phyloP scores from a whole-genome alignment of 2,888 invertebrate genomes.

The Lumbricus terrestris region DNA sequence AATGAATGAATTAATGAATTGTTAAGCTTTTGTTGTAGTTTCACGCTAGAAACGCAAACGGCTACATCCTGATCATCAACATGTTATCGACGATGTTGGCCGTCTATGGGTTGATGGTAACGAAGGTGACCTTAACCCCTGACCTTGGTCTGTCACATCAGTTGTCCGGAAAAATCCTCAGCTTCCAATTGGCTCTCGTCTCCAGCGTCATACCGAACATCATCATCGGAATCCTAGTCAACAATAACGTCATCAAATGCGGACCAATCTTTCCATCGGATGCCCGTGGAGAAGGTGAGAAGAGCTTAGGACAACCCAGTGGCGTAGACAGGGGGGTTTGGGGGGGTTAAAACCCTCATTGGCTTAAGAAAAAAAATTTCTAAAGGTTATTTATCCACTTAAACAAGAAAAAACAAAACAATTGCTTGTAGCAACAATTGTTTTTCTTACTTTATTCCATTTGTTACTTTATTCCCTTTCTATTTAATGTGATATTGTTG shows the following conservation, averaged over 20 bases:
- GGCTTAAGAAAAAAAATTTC: too few species aligned
- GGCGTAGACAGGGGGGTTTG: too few species aligned
- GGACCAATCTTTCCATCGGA: slow-evolving; percentile 31
- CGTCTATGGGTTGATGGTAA: slow-evolving; percentile 34
- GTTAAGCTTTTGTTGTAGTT: slow-evolving; percentile 23
- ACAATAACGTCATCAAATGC: slow-evolving; percentile 28
- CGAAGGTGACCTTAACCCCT: slow-evolving; percentile 25
- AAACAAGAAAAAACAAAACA: too few species aligned
- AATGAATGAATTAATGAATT: too few species aligned
- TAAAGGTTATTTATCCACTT: too few species aligned
- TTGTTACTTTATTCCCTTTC: too few species aligned
- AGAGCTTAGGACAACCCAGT: too few species aligned
- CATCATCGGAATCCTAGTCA: slow-evolving; percentile 28
- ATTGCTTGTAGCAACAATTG: too few species aligned
- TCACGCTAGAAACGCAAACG: slow-evolving; percentile 19
- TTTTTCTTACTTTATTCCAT: too few species aligned
- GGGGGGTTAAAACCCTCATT: too few species aligned
- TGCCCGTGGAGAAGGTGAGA: slow-evolving; percentile 30
- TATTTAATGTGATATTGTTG: too few species aligned
- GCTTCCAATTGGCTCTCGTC: slow-evolving; percentile 31
- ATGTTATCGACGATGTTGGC: slow-evolving; percentile 30
- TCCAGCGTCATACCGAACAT: slow-evolving; percentile 25
- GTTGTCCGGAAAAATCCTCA: slow-evolving; percentile 30
- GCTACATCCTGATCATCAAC: slow-evolving; percentile 31
- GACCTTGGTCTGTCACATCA: slow-evolving; percentile 27